Base-by-base conservation (phyloP, 2,113 vertebrate species). In the Macrotis lagotis region DNA sequence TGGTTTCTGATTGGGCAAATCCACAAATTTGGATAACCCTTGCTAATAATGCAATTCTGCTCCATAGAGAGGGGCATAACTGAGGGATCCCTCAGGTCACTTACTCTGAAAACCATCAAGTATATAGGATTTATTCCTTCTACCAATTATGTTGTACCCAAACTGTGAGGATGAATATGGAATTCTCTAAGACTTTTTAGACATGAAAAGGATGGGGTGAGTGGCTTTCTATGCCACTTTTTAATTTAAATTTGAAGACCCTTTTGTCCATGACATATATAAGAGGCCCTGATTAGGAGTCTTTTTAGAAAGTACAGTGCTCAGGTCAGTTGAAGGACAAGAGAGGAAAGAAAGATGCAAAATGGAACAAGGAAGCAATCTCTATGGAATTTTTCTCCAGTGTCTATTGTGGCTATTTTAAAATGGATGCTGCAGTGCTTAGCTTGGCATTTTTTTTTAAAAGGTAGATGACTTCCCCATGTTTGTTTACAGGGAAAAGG, bases 391-490 rank as follows among this genome's bases (percentile, higher is more conserved):
- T 55, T 95, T 48, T 0, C 88, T 66, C 50, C 24, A 7, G 3
- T 91, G 47, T 88, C 83, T 88, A 83, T 66, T 91, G 91, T 93
- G 48, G 53, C 11, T 25, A 31, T 88, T 95, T 91, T 48, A 48
- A 94, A 93, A 92, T 91, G 31, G 95, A 37, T 90, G 12, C 59
- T 48, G 92, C 55, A 55, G 3, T 83, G 51, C 93, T 96, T 90
- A 94, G 91, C 95, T 93, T 95, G 50, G 89, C 91, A 74, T 44
- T 83, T 83, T 74, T 74, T n/a, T 44, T 90, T 51, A 95, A 74
- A 94, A 91, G 50, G 88, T 31, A 96, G 50, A 48, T 94, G 7
- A 51, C 49, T 96, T 96, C 93, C 91, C 37, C 3, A 3, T 25
- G 50, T 92, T 83, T 55, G 53, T 66, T 93, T 51, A 48, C 66